Evolutionary conservation across 2,888 invertebrate genomes (phyloP), one percentile per base, ranked within the genome.

Genomic region (Drosophila atripex): DNA sequence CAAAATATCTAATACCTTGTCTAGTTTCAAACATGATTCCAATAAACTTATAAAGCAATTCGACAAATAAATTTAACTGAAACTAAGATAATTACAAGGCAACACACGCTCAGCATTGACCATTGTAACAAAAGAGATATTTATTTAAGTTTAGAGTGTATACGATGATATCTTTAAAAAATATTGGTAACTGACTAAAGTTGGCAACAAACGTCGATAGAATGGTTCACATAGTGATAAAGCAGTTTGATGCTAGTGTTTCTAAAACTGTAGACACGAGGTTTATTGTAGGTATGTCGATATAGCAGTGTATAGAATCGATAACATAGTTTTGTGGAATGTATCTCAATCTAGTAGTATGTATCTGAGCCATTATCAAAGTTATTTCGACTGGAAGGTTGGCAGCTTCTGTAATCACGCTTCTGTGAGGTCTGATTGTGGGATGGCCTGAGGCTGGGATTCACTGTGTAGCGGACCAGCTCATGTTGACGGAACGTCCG

Each of bases 371-470:
- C 3, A 49, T 21, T 16, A 30, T 12, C 11, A 8, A 5, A 18
- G 8, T 21, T 0, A 0, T 0, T 59, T 76, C 79, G 90, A 91
- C 97, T 95, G 97, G 97, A 97, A 96, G 96, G 94, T 96, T 97
- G 97, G 98, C 97, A 95, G 93, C 97, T 97, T 96, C 97, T 98
- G 97, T 98, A 98, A 98, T 97, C 97, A 83, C 95, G 97, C 97
- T 95, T 93, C 97, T 95, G 95, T 96, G 97, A 97, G 95, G 97
- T 96, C 95, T 93, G 97, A 93, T 93, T 92, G 93, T 94, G 95
- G 97, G 95, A 97, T 96, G 96, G 94, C 95, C 95, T 97, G 97
- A 97, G 97, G 95, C 93, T 93, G 95, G 96, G 97, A 93, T 92
- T 92, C 90, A 79, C 95, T 96, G 95, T 89, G 90, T 87, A 89